Conservation (phyloP, 2,888 invertebrate genomes). For the Palloptera scutellata region DNA sequence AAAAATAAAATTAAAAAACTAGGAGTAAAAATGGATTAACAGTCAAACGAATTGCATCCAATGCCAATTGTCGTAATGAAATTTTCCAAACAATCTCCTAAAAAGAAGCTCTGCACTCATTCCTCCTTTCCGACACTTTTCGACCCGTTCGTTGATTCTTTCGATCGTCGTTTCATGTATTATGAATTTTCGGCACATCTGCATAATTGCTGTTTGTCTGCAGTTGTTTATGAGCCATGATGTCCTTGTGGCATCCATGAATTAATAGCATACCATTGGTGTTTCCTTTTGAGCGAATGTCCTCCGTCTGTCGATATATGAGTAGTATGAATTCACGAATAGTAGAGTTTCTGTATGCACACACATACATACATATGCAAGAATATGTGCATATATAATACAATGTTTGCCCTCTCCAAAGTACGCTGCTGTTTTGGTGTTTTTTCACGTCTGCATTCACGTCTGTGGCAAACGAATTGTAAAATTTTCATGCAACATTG, state of each 20-base stretch:
- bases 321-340: background rate
- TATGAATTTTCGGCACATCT: constrained; percentile 24
- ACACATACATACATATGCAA: background rate
- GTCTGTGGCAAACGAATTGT: constrained; percentile 10
- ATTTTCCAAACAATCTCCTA: too few relatives aligned
- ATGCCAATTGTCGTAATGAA: constrained; percentile 32
- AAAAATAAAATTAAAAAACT: too few relatives aligned
- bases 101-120: too few relatives aligned
- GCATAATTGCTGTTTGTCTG: constrained; percentile 41
- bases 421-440: too few relatives aligned
- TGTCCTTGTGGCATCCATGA: constrained; percentile 23
- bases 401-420: background rate
- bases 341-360: too few relatives aligned
- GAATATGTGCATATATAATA: constrained; percentile 16
- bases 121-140: too few relatives aligned
- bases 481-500: constrained; percentile 46
- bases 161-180: too few relatives aligned
- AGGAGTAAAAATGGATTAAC: too few relatives aligned
- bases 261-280: constrained; percentile 16
- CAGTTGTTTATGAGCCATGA: constrained; percentile 37
- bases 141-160: too few relatives aligned
- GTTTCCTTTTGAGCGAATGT: background rate
- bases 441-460: background rate
- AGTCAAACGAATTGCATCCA: background rate
- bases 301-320: background rate